These are phyloP conservation scores for Penelope pileata DNA, from an alignment of 2,113 vertebrate species.

Conservation along the genomic window DNA sequence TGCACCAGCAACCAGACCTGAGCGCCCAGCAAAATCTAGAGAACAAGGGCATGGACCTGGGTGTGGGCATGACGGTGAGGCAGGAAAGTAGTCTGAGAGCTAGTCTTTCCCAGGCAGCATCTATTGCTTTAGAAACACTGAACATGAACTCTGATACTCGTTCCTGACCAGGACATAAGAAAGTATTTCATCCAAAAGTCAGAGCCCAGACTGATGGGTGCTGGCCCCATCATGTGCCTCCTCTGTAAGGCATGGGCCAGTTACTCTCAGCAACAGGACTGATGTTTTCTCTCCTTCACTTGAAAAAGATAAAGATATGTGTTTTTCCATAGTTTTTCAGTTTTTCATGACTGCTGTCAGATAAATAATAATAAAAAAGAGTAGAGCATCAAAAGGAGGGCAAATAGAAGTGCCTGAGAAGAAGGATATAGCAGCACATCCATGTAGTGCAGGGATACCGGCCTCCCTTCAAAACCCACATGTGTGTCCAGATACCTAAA, in stretches of 20 bases:
- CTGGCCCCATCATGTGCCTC: not conserved
- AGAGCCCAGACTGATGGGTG: accelerated
- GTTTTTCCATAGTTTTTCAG: not conserved
- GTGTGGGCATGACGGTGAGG: accelerated
- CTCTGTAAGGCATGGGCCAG: not conserved
- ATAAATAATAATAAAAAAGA: not conserved
- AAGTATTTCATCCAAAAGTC: not conserved
- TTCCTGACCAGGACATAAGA: accelerated
- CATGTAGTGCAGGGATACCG: not conserved
- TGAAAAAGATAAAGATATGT: not conserved
- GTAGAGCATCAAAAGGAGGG: not conserved
- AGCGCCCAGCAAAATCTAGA: not conserved
- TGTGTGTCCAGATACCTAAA: not conserved
- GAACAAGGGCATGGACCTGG: accelerated
- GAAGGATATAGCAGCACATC: not conserved
- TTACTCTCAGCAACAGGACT: not conserved
- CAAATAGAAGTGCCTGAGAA: not conserved
- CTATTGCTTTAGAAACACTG: not conserved
- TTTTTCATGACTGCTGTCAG: not conserved
- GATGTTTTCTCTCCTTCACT: not conserved
- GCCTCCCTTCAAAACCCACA: not conserved
- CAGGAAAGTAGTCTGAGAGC: not conserved
- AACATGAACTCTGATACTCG: not conserved
- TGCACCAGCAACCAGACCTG: accelerated
- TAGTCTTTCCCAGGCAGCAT: not conserved